Percentiles rank a stretch among this genome's conserved stretches.
phyloP scores from a whole-genome alignment of 2,113 vertebrate species.

The Scopus umbretta region DNA sequence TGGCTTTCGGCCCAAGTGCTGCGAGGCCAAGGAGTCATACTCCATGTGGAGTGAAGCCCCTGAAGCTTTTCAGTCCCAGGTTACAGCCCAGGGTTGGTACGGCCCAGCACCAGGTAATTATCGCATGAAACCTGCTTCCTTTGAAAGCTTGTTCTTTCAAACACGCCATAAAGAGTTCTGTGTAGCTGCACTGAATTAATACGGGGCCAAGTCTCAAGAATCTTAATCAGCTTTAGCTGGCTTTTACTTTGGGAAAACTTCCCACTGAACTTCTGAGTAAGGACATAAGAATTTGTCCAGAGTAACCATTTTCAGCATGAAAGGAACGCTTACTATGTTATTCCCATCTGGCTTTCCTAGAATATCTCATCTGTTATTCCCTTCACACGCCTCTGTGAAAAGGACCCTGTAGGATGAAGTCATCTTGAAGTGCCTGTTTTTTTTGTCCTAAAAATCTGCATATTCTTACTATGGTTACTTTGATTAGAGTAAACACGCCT shows the following conservation, averaged over 20 bases:
- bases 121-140: neutral
- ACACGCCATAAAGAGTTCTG: neutral
- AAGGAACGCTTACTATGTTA: conserved; percentile 59
- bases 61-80: neutral
- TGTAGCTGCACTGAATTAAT: neutral
- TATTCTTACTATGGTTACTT: conserved; percentile 57
- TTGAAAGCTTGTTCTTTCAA: conserved; percentile 18
- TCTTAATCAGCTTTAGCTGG: conserved; percentile 38
- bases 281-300: conserved; percentile 51
- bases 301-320: conserved; percentile 60
- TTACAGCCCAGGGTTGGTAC: neutral
- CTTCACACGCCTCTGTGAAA: conserved; percentile 54
- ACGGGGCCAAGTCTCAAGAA: neutral
- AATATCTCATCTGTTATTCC: conserved; percentile 65
- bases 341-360: conserved; percentile 65
- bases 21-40: fast-evolving
- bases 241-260: conserved; percentile 50
- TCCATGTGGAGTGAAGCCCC: neutral
- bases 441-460: conserved; percentile 52
- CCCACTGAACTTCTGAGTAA: conserved; percentile 52
- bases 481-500: conserved; percentile 20
- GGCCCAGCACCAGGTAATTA: neutral
- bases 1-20: neutral
- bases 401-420: conserved; percentile 52
- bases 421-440: conserved; percentile 39